Conservation (phyloP, 2,797 vertebrate genomes). For the Anguilla megastoma region DNA sequence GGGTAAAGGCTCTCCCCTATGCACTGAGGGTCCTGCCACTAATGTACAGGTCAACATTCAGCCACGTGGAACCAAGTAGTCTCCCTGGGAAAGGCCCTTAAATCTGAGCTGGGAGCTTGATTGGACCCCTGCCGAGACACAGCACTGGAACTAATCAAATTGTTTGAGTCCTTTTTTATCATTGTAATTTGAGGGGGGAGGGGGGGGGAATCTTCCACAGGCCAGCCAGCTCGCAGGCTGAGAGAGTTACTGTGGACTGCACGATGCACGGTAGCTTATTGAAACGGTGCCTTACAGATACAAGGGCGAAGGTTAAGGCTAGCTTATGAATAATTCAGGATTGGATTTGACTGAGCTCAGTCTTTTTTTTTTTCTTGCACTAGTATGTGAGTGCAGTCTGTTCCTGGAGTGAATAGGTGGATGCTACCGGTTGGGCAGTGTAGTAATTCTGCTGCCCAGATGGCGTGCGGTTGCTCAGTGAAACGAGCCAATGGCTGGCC, state of each 20-base stretch:
- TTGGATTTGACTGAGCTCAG: constrained; percentile 33
- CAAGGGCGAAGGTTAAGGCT: constrained; percentile 44
- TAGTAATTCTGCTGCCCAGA: too few species aligned
- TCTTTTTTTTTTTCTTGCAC: neutral
- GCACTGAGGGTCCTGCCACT: neutral
- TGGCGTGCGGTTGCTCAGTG: too few species aligned
- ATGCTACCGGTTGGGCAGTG: neutral
- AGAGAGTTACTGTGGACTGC: neutral
- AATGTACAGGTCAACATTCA: neutral
- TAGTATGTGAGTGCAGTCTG: neutral
- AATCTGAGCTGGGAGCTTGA: neutral
- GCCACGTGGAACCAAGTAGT: neutral
- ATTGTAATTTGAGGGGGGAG: neutral
- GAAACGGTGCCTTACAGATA: constrained; percentile 39
- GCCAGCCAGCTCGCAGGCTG: constrained; percentile 47
- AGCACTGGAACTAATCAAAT: constrained; percentile 49
- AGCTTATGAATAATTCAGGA: constrained; percentile 54
- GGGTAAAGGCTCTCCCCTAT: neutral
- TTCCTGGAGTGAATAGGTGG: neutral
- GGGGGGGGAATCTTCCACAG: constrained; percentile 30
- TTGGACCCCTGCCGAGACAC: constrained; percentile 18
- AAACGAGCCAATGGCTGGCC: too few species aligned
- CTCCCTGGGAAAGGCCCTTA: neutral
- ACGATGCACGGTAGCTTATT: constrained; percentile 13
- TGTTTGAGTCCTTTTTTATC: constrained; percentile 14